These are phyloP conservation scores for Drosophila subquinaria DNA, from an alignment of 2,888 invertebrate species.

Conservation along the genomic window DNA sequence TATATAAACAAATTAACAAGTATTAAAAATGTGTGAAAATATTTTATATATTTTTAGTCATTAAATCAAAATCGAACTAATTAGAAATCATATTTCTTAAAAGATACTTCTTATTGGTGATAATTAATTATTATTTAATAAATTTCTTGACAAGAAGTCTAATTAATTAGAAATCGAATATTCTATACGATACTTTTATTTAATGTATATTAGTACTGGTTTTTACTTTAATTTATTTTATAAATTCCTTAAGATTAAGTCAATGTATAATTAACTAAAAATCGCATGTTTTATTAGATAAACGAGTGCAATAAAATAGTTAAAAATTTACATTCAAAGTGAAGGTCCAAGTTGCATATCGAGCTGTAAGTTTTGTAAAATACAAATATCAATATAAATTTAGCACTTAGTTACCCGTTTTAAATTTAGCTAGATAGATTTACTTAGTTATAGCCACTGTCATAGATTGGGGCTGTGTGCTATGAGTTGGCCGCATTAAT, in stretches of 20 bases:
- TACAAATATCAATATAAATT: not conserved
- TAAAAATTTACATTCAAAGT: not conserved
- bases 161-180: not conserved
- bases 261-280: not conserved
- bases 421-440: not conserved
- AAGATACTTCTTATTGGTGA: no score
- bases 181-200: no score
- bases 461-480: slow-evolving; percentile 34
- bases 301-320: not conserved
- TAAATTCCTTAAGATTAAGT: not conserved
- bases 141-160: not conserved
- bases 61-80: no score
- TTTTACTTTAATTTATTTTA: no score
- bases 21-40: no score
- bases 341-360: not conserved
- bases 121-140: no score
- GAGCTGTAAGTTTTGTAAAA: not conserved
- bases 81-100: no score
- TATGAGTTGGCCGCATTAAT: slow-evolving; percentile 75
- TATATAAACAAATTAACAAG: no score
- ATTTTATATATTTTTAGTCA: no score
- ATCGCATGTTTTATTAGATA: not conserved
- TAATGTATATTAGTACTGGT: no score
- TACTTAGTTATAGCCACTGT: slow-evolving; percentile 4
- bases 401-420: slow-evolving; percentile 4